Conservation (phyloP, 2,888 invertebrate genomes). For the Halictus ligatus region DNA sequence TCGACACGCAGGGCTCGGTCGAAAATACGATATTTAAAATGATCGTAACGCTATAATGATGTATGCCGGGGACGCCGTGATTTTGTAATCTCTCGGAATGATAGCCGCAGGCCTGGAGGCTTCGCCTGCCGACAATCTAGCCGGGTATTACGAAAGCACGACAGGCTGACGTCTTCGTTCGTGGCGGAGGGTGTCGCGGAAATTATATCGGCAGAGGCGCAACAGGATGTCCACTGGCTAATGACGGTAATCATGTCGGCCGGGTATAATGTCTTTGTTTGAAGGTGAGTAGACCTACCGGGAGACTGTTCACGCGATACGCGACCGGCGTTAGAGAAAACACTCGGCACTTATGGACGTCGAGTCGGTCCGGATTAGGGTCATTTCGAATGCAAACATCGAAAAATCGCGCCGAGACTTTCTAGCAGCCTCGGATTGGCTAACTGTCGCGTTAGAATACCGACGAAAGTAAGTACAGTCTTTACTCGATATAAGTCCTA, state of each 20-base stretch:
- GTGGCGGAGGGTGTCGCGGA: constrained; percentile 61
- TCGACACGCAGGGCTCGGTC: constrained; percentile 6
- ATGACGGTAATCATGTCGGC: constrained; percentile 70
- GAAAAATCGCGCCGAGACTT: not conserved
- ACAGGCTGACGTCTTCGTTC: constrained; percentile 37
- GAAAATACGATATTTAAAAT: constrained; percentile 2
- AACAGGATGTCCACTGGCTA: constrained; percentile 68
- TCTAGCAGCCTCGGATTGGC: not conserved
- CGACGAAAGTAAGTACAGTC: not conserved
- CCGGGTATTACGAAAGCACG: constrained; percentile 57
- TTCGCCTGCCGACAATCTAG: constrained; percentile 40
- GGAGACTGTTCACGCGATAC: constrained; percentile 35
- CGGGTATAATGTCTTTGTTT: constrained; percentile 74
- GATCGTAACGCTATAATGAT: constrained; percentile 29
- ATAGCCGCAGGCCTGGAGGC: constrained; percentile 35
- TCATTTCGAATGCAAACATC: constrained; percentile 9
- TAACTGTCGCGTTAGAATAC: not conserved
- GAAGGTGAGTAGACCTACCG: constrained; percentile 32
- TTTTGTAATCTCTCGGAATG: constrained; percentile 51
- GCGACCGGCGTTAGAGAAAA: constrained; percentile 20
- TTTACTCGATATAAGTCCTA: no score
- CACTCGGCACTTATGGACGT: not conserved
- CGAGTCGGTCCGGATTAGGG: not conserved
- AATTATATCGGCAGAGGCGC: constrained; percentile 68
- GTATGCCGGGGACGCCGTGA: constrained; percentile 32